Evolutionary conservation across 2,888 invertebrate genomes (phyloP), one percentile per base, ranked within the genome.

Genomic region (Polyploca ridens): DNA sequence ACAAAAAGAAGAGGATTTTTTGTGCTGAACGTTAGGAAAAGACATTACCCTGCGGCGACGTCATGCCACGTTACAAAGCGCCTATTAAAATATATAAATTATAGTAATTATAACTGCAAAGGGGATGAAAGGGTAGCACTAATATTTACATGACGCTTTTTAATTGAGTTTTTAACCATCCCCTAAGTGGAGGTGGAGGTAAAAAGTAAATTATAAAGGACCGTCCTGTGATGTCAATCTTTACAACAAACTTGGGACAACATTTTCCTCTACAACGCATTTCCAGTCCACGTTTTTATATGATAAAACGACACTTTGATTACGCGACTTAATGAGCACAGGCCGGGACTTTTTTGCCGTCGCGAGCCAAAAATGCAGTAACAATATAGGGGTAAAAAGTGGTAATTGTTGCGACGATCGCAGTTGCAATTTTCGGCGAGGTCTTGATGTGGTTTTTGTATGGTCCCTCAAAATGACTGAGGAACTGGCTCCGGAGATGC

Each of bases 341-440:
- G 16, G 14, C 61, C 27, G 76, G 77, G 69, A 74, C 76, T 66
- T 77, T 79, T 82, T 82, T 81, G 83, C 73, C 62, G 69, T 62
- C 63, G 54, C 64, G 62, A 58, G 64, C 70, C 79, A 76, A 79
- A 82, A 77, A 83, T 85, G 78, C 83, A 86, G 84, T 82, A 79
- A 82, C 80, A 79, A 80, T 83, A 81, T 85, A 81, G 75, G 75
- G 74, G 77, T 81, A 89, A 90, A 90, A 90, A 90, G 80, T 81
- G 80, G 88, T 90, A 90, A 90, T 87, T 87, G 85, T 81, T 79
- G 79, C 77, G 80, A 80, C 81, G 82, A 86, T 82, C 84, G 83
- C 81, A 73, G 84, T 77, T 82, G 89, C 86, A 89, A 90, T 90
- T 41, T 90, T 83, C 82, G 83, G 81, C 75, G 73, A 74, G 70